These are phyloP conservation scores for Coleophora deauratella DNA, from an alignment of 2,888 invertebrate species.

Conservation along the genomic window DNA sequence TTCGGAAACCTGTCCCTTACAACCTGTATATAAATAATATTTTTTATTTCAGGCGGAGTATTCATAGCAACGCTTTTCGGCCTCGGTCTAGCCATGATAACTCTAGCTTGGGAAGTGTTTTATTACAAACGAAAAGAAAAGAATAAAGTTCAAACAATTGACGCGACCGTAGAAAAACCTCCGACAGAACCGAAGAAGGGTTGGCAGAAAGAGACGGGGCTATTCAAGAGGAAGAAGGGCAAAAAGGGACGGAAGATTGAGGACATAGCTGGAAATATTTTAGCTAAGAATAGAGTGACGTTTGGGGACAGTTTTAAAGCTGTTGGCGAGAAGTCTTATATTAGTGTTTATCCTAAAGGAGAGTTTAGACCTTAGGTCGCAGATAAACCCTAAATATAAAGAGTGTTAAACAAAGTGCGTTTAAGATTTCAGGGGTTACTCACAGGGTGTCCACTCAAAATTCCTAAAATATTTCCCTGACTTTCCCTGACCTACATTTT, in stretches of 20 bases:
- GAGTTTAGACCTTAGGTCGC: constrained; percentile 44
- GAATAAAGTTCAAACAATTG: constrained; percentile 36
- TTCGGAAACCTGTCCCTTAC: no score
- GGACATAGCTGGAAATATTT: no score
- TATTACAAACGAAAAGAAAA: constrained; percentile 79
- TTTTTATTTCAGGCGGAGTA: constrained; percentile 80
- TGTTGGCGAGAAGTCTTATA: constrained; percentile 43
- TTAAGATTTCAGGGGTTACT: no score
- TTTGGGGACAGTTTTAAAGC: constrained; percentile 64
- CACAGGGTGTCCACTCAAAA: no score
- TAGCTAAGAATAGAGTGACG: constrained; percentile 38
- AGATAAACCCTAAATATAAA: no score
- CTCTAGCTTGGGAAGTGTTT: constrained; percentile 85
- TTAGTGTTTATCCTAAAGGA: constrained; percentile 54
- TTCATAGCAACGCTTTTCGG: constrained; percentile 93
- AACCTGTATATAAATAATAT: not conserved
- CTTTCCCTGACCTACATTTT: no score
- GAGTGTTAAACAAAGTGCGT: no score
- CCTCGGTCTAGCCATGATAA: constrained; percentile 87
- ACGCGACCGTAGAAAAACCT: constrained; percentile 30
- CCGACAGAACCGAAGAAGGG: constrained; percentile 27
- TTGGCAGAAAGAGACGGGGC: constrained; percentile 10
- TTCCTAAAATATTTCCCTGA: no score
- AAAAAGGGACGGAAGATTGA: constrained; percentile 18
- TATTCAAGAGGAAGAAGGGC: constrained; percentile 24